These are phyloP conservation scores for Spodoptera picta DNA, from an alignment of 2,888 invertebrate genomes.

Conservation along the genomic window DNA sequence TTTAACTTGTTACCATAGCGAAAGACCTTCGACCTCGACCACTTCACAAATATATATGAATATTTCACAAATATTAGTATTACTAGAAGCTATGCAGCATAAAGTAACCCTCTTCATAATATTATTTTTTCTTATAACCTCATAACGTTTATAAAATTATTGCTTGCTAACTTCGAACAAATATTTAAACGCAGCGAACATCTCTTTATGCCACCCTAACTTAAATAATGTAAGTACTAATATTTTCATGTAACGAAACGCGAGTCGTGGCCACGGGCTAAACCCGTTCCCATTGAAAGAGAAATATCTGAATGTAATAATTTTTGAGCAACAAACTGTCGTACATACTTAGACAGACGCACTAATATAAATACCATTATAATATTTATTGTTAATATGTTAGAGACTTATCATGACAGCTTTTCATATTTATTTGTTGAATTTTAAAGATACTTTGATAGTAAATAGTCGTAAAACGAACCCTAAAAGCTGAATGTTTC, in stretches of 20 bases:
- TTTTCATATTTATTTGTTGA: conserved; percentile 55
- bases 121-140: too few relatives aligned
- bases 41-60: too few relatives aligned
- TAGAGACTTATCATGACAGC: conserved; percentile 41
- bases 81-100: too few relatives aligned
- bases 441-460: conserved; percentile 46
- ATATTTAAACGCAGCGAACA: conserved; percentile 28
- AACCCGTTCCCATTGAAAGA: conserved; percentile 43
- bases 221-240: conserved; percentile 27
- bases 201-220: conserved; percentile 17
- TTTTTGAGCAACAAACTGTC: conserved; percentile 37
- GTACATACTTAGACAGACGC: conserved; percentile 37
- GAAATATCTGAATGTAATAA: conserved; percentile 43
- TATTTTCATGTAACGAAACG: conserved; percentile 39
- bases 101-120: background rate
- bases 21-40: too few relatives aligned
- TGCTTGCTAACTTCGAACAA: conserved; percentile 7
- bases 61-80: too few relatives aligned
- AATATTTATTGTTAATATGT: conserved; percentile 56
- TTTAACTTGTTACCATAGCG: conserved; percentile 3
- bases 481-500: conserved; percentile 33
- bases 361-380: conserved; percentile 49
- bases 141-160: conserved; percentile 6
- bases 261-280: conserved; percentile 13
- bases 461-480: conserved; percentile 28